Evolutionary conservation across 2,113 vertebrate species (phyloP).

Genomic region (Hoplias malabaricus): DNA sequence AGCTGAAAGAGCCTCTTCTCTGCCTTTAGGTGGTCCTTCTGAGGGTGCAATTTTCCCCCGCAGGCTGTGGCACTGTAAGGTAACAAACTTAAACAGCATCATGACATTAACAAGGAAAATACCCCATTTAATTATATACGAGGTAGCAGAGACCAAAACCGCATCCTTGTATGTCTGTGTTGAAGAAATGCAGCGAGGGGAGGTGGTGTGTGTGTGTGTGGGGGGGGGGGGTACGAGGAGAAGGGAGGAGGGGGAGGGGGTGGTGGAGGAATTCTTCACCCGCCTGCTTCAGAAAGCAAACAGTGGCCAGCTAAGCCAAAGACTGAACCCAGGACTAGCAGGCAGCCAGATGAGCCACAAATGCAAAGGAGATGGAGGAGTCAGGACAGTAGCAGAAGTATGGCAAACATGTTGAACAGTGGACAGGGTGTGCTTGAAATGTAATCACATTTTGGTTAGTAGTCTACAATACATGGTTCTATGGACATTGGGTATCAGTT

Average conservation of each 20-base stretch:
- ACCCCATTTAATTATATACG: conserved; percentile 44
- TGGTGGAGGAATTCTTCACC: too few species aligned
- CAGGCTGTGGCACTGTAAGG: conserved; percentile 6
- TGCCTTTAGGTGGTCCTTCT: conserved; percentile 56
- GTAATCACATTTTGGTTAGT: background rate
- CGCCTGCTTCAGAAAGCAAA: conserved; percentile 56
- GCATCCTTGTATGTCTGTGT: background rate
- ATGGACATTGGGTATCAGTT: conserved; percentile 49
- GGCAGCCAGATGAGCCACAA: conserved; percentile 56
- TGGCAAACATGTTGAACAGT: conserved; percentile 6
- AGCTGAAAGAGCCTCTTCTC: conserved; percentile 27
- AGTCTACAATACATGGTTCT: conserved; percentile 29
- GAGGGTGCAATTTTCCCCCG: conserved; percentile 46
- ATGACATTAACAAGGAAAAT: conserved; percentile 59
- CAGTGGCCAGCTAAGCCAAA: conserved; percentile 32
- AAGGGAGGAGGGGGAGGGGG: background rate
- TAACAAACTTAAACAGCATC: conserved; percentile 31
- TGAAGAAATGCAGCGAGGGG: conserved; percentile 13
- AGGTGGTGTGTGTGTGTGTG: conserved; percentile 36
- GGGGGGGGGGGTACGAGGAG: conserved; percentile 56
- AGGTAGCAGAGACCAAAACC: conserved; percentile 44
- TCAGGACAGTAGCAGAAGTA: background rate
- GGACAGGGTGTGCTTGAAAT: background rate
- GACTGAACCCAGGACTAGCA: conserved; percentile 37
- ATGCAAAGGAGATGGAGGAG: background rate